Evolutionary conservation across 2,888 invertebrate species (phyloP).

Genomic region (Lathronympha strigana): DNA sequence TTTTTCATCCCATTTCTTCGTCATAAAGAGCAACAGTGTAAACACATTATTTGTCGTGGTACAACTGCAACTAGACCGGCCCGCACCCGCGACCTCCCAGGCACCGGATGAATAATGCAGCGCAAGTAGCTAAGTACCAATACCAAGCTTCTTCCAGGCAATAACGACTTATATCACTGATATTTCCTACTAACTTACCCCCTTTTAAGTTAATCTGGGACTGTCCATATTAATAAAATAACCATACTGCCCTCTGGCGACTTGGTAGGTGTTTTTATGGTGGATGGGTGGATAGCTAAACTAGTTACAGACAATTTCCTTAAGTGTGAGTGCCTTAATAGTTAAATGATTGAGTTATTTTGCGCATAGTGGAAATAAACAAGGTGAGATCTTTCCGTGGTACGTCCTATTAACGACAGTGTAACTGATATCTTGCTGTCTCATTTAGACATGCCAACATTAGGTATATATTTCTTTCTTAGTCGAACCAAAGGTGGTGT

Average conservation of each 20-base stretch:
- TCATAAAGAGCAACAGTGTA: not conserved
- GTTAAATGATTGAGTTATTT: too few species aligned
- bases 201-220: not conserved
- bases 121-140: conserved; percentile 44
- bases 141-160: not conserved
- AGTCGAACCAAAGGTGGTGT: too few species aligned
- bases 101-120: conserved; percentile 66
- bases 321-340: too few species aligned
- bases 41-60: not conserved
- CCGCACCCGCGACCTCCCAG: conserved; percentile 61
- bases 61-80: conserved; percentile 17
- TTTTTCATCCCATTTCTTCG: not conserved
- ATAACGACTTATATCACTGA: conserved; percentile 1
- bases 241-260: conserved; percentile 11
- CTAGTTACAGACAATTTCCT: too few species aligned
- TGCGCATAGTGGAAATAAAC: too few species aligned
- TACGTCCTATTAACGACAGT: too few species aligned
- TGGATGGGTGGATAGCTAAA: not conserved
- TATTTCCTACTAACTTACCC: not conserved
- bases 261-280: not conserved
- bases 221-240: conserved; percentile 20
- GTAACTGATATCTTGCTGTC: too few species aligned
- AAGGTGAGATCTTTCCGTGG: too few species aligned
- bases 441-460: too few species aligned
- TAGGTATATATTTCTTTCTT: too few species aligned